phyloP scores from a whole-genome alignment of 2,113 vertebrate species.

The Podiceps cristatus region DNA sequence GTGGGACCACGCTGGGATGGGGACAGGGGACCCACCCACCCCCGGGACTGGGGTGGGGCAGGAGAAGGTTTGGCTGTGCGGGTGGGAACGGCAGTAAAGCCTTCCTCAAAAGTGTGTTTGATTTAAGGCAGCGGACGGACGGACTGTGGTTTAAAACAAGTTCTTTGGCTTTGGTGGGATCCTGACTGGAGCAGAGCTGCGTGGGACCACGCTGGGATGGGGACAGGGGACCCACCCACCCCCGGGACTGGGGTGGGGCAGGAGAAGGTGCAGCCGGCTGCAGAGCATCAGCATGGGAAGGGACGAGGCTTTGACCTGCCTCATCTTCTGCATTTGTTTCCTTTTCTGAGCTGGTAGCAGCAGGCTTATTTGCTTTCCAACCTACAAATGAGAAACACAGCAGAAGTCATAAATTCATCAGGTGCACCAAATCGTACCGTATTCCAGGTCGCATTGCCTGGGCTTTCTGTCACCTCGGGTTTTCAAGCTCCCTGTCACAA shows the following conservation, averaged over 20 bases:
- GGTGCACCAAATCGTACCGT: accelerated
- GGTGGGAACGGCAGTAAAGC: background rate
- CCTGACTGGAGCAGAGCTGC: background rate
- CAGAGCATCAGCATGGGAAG: background rate
- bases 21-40: background rate
- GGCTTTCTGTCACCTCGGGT: background rate
- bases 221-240: background rate
- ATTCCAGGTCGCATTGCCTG: background rate
- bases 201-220: background rate
- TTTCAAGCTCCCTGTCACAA: background rate
- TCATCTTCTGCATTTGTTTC: background rate
- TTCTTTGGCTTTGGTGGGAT: background rate
- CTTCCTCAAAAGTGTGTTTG: background rate
- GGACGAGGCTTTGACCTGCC: background rate
- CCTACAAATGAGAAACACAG: background rate
- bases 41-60: background rate
- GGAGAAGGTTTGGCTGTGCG: background rate
- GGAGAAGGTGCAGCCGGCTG: background rate
- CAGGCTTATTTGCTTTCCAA: background rate
- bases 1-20: background rate
- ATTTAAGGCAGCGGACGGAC: background rate
- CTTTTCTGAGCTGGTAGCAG: background rate
- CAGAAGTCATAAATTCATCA: background rate
- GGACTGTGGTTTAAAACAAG: background rate
- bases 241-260: background rate